Evolutionary conservation across 2,113 vertebrate species (phyloP).

Genomic region (Benitochromis conjunctus): DNA sequence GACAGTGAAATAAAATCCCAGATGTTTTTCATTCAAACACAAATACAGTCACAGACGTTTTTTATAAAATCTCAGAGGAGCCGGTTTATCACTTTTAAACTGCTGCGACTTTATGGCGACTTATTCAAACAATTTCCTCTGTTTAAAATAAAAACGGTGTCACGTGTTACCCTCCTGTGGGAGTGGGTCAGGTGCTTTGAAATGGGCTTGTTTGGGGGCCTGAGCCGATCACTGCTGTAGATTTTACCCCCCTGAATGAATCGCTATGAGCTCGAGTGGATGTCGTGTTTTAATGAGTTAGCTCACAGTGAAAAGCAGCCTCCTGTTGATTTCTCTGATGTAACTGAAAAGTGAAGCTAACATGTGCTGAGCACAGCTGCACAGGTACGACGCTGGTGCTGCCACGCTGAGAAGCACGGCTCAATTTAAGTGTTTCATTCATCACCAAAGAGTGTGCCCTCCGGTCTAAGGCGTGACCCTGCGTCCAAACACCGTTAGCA

Average conservation of each 20-base stretch:
- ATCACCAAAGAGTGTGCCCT: neutral
- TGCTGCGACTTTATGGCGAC: too few species aligned
- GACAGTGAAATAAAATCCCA: neutral
- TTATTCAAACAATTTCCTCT: too few species aligned
- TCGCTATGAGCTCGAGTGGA: neutral
- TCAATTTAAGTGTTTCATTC: neutral
- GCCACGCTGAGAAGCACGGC: rapidly evolving
- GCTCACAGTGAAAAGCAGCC: neutral
- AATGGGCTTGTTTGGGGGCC: neutral
- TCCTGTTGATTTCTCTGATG: neutral
- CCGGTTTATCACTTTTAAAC: too few species aligned
- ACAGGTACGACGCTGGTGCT: neutral
- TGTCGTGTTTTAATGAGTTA: neutral
- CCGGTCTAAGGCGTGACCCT: rapidly evolving
- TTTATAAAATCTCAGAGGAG: neutral
- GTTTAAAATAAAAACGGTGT: too few species aligned
- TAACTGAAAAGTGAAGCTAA: neutral
- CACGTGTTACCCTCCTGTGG: too few species aligned
- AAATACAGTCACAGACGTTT: neutral
- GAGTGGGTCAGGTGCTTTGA: neutral
- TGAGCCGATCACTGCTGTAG: neutral
- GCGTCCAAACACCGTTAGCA: rapidly evolving
- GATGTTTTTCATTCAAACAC: neutral
- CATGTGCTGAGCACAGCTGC: neutral
- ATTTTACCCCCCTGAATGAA: neutral